Conservation (phyloP, 2,113 vertebrate genomes). For the Heterotis niloticus region DNA sequence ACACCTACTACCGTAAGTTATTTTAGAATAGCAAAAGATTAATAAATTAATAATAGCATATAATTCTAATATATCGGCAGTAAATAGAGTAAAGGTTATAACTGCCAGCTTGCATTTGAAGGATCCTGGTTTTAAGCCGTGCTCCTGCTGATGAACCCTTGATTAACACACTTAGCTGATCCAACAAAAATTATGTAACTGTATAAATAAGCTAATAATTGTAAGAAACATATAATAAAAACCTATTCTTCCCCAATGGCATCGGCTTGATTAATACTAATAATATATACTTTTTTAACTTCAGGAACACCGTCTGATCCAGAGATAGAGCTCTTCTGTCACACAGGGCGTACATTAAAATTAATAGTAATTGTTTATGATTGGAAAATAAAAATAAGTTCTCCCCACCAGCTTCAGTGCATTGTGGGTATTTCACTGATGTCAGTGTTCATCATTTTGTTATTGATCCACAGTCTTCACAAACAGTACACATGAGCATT, state of each 20-base stretch:
- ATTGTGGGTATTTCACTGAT: not conserved
- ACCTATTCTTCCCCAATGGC: not conserved
- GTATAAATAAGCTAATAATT: too few species aligned
- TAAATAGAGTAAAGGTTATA: too few species aligned
- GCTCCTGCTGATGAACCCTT: too few species aligned
- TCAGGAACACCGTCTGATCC: not conserved
- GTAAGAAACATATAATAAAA: not conserved
- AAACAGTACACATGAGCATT: too few species aligned
- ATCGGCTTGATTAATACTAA: not conserved
- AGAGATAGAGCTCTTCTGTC: not conserved
- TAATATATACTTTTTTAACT: not conserved
- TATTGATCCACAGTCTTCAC: not conserved
- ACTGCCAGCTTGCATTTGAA: too few species aligned
- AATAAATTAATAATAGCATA: too few species aligned
- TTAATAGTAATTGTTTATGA: not conserved
- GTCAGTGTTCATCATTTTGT: not conserved
- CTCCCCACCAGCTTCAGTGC: not conserved
- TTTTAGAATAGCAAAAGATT: too few species aligned
- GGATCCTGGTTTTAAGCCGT: too few species aligned
- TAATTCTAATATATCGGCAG: too few species aligned
- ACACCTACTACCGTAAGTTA: too few species aligned
- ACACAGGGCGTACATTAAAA: not conserved
- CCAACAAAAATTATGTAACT: too few species aligned
- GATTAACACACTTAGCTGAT: too few species aligned
- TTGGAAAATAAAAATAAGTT: not conserved